Conservation (phyloP, 1,140 invertebrate species). For the Drosophila gunungcola region DNA sequence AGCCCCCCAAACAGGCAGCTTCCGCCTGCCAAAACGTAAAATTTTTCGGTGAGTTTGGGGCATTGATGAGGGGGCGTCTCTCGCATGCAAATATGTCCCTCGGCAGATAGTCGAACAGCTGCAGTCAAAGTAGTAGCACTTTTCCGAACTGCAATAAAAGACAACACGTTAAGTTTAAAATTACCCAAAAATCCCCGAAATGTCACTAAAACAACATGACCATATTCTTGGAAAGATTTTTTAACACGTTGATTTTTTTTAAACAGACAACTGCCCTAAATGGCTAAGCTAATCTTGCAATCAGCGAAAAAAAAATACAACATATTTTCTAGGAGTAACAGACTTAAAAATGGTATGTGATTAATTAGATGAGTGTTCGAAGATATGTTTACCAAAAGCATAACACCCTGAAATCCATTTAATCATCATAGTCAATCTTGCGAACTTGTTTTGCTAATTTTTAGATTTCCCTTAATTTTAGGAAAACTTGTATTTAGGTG, state of each 20-base stretch:
- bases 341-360: background rate
- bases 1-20: conserved; percentile 21
- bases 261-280: too few relatives aligned
- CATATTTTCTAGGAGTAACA: background rate
- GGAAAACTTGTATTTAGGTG: too few relatives aligned
- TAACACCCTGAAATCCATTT: too few relatives aligned
- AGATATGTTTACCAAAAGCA: background rate
- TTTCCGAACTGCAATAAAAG: too few relatives aligned
- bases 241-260: background rate
- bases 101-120: background rate
- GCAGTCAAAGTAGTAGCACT: background rate
- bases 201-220: background rate
- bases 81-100: conserved; percentile 21
- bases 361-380: background rate
- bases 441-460: background rate
- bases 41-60: conserved; percentile 46
- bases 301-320: background rate
- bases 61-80: conserved; percentile 34
- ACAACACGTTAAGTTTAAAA: too few relatives aligned
- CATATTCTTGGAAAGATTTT: background rate
- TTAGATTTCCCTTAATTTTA: background rate
- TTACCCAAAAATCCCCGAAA: background rate
- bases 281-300: background rate
- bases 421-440: background rate
- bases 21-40: conserved; percentile 67